phyloP scores from a whole-genome alignment of 2,797 vertebrate genomes.

The Cetoscarus ocellatus region DNA sequence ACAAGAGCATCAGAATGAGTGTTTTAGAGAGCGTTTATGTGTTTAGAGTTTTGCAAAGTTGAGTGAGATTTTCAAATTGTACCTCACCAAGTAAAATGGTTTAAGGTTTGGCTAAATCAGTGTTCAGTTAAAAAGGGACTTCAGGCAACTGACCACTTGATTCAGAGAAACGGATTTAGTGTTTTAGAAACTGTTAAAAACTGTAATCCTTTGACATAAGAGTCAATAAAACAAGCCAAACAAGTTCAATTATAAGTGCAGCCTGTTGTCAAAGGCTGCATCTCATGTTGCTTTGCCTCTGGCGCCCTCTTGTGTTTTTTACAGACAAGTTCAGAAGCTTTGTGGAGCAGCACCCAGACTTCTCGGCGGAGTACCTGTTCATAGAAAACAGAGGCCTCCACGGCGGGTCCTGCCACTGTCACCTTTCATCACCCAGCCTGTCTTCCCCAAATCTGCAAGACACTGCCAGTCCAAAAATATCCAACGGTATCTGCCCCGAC shows the following conservation, averaged over 20 bases:
- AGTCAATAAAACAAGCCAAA: not conserved
- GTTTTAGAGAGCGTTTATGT: too few species aligned
- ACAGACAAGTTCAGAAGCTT: conserved; percentile 92
- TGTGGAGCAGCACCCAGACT: conserved; percentile 87
- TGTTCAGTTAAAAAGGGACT: too few species aligned
- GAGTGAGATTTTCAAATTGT: too few species aligned
- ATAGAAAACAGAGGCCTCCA: conserved; percentile 82
- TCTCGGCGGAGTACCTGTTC: conserved; percentile 91
- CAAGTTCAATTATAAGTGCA: conserved; percentile 3
- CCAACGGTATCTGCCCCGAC: conserved; percentile 96
- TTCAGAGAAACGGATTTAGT: too few species aligned
- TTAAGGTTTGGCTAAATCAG: too few species aligned
- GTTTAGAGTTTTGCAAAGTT: too few species aligned
- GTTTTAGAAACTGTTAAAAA: too few species aligned
- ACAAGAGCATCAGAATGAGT: too few species aligned
- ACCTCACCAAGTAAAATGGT: too few species aligned
- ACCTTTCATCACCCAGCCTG: conserved; percentile 66
- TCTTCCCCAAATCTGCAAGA: conserved; percentile 44
- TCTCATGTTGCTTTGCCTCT: conserved; percentile 56
- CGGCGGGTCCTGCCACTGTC: conserved; percentile 54
- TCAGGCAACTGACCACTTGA: too few species aligned
- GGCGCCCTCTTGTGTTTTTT: conserved; percentile 72
- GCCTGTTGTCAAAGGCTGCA: not conserved
- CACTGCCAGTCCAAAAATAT: conserved; percentile 73
- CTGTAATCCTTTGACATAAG: too few species aligned